Evolutionary conservation across 2,797 vertebrate genomes (phyloP).

Genomic region (Sphenopsis melanotis): DNA sequence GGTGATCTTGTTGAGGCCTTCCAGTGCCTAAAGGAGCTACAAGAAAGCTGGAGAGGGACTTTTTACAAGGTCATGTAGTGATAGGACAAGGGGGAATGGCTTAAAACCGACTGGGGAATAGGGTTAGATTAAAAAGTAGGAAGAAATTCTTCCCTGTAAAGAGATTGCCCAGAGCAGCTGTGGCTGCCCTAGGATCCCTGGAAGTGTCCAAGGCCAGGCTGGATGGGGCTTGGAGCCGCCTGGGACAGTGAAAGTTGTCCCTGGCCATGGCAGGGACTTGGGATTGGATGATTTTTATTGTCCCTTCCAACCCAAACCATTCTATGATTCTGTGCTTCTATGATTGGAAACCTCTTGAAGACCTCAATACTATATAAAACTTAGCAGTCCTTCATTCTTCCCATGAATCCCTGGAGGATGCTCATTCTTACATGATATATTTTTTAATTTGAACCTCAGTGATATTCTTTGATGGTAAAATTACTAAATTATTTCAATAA

Average conservation of each 20-base stretch:
- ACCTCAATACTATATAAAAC: not conserved
- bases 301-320: not conserved
- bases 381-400: not conserved
- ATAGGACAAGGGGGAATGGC: not conserved
- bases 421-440: not conserved
- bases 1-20: not conserved
- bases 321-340: not conserved
- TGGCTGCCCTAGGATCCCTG: not conserved
- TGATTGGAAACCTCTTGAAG: not conserved
- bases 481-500: not conserved
- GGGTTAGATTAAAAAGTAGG: not conserved
- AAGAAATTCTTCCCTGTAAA: not conserved
- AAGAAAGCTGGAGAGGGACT: not conserved
- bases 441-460: not conserved
- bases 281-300: not conserved
- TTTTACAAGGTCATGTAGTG: not conserved
- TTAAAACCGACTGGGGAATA: not conserved
- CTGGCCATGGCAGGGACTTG: not conserved
- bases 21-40: not conserved
- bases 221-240: accelerated
- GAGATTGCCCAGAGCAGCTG: not conserved
- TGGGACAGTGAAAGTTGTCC: not conserved
- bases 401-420: not conserved
- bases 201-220: not conserved
- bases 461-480: not conserved